Evolutionary conservation across 2,113 vertebrate genomes (phyloP).

Genomic region (Ailurus styani): DNA sequence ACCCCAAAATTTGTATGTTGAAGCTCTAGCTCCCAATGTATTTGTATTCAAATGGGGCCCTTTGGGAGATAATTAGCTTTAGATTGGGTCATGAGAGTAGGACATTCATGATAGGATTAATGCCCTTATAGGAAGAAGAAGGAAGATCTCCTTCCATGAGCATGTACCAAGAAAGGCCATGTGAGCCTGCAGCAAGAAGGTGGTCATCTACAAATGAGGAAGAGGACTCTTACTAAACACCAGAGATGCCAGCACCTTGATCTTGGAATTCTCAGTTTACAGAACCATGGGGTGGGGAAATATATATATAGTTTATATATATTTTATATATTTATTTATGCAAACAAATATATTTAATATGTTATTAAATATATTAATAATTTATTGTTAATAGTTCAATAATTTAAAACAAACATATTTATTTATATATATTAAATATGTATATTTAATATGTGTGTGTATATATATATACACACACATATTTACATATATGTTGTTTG

Average conservation of each 20-base stretch:
- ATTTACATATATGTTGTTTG: neutral
- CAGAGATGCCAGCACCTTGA: neutral
- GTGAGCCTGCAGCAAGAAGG: neutral
- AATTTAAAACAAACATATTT: too few relatives aligned
- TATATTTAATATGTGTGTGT: too few relatives aligned
- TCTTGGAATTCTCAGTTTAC: neutral
- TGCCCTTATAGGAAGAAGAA: neutral
- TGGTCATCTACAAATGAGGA: neutral
- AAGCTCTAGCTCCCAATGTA: neutral
- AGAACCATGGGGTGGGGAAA: neutral
- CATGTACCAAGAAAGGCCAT: neutral
- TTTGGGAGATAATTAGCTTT: neutral
- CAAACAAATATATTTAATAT: too few relatives aligned
- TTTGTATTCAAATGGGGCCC: neutral
- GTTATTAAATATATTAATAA: too few relatives aligned
- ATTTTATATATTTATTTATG: too few relatives aligned
- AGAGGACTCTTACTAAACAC: neutral
- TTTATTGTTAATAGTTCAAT: too few relatives aligned
- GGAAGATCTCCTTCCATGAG: neutral
- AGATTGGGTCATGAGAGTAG: neutral
- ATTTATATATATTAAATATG: too few relatives aligned
- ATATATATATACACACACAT: too few relatives aligned
- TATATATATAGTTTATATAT: too few relatives aligned
- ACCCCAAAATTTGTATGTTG: neutral
- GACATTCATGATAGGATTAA: neutral